A percentile compares a stretch with the other conserved stretches of the same genome.
Conservation (phyloP, 2,113 vertebrate species). For the Crotalus helleri region DNA sequence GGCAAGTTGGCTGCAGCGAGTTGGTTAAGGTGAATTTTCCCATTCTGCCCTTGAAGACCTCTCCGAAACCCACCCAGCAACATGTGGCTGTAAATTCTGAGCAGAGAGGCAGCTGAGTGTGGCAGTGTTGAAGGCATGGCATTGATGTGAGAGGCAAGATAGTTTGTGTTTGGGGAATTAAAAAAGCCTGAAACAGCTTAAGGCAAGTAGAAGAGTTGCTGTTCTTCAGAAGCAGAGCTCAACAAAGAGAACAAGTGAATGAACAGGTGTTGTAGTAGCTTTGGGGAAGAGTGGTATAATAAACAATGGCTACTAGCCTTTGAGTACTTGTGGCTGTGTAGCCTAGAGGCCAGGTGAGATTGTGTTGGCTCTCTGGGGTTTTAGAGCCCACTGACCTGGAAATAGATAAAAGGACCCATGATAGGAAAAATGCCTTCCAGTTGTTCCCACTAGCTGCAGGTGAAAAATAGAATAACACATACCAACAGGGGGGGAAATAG, state of each 20-base stretch:
- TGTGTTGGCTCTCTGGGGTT: background rate
- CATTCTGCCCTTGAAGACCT: background rate
- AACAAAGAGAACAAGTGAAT: background rate
- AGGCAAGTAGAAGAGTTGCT: background rate
- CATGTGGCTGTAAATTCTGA: background rate
- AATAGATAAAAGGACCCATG: background rate
- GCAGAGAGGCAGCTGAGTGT: background rate
- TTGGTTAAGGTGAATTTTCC: background rate
- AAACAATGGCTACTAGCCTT: background rate
- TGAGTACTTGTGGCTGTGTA: background rate
- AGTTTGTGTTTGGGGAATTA: background rate
- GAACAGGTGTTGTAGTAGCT: background rate
- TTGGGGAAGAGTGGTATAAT: background rate
- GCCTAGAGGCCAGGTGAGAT: background rate
- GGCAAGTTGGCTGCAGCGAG: background rate
- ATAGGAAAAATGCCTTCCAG: constrained; percentile 15
- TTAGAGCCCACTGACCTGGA: background rate
- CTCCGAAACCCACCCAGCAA: background rate
- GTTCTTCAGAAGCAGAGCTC: background rate
- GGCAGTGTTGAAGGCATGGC: background rate
- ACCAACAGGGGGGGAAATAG: constrained; percentile 23
- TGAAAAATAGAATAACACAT: constrained; percentile 24
- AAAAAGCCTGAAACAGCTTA: background rate
- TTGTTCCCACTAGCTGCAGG: constrained; percentile 35
- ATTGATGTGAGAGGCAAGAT: background rate